Evolutionary conservation across 2,888 invertebrate species (phyloP).

Genomic region (Protonemura montana): DNA sequence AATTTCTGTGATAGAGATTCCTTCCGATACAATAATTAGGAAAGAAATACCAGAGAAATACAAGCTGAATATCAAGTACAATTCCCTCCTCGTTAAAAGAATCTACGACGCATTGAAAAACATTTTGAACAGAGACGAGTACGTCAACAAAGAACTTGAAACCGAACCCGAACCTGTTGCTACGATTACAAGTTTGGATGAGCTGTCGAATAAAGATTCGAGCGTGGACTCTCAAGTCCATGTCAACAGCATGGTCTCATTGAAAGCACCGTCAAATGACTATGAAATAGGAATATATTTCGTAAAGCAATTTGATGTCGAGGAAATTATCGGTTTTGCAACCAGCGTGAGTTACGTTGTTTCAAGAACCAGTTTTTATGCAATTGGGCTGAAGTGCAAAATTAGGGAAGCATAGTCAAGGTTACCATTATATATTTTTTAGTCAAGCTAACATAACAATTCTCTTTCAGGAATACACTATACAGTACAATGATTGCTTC

Average conservation of each 20-base stretch:
- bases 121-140: not conserved
- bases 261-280: not conserved
- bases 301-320: not conserved
- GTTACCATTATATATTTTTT: too few species aligned
- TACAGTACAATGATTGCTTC: not conserved
- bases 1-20: not conserved
- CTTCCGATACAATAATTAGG: not conserved
- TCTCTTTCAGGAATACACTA: slow-evolving; percentile 43
- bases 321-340: not conserved
- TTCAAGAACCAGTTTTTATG: too few species aligned
- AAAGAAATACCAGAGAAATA: not conserved
- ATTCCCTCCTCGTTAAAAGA: not conserved
- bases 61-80: not conserved
- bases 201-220: not conserved
- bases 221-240: not conserved
- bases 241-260: not conserved
- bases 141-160: not conserved
- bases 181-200: not conserved
- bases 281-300: not conserved
- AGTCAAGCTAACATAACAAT: not conserved
- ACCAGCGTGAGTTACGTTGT: not conserved
- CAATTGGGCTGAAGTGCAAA: too few species aligned
- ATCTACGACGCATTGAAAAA: not conserved
- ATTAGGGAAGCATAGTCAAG: too few species aligned
- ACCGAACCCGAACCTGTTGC: not conserved